Percentiles rank a stretch among this genome's conserved stretches.
Evolutionary conservation across 2,888 invertebrate species (phyloP).

Genomic region (Lasius fuliginosus): DNA sequence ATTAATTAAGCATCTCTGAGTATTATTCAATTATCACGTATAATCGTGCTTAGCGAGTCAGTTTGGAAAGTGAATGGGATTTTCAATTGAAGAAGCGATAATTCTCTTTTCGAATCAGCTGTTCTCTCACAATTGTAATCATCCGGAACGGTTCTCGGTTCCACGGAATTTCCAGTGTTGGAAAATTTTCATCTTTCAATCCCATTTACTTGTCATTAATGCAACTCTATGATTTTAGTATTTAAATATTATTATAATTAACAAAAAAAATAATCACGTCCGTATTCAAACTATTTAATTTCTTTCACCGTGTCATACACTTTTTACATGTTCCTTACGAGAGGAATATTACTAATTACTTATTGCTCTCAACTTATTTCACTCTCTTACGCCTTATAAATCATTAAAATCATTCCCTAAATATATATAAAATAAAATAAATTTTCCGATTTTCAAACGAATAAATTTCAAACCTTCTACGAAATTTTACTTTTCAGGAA

Average conservation of each 20-base stretch:
- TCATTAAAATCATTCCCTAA: conserved; percentile 16
- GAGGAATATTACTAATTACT: conserved; percentile 28
- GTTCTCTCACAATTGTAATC: conserved; percentile 8
- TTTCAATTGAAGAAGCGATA: not conserved
- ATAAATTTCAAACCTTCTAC: not conserved
- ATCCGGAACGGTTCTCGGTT: not conserved
- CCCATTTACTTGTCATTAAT: conserved; percentile 31
- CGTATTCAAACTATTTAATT: conserved; percentile 24
- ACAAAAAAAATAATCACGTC: conserved; percentile 21
- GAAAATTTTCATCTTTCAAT: conserved; percentile 22
- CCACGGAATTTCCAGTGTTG: not conserved
- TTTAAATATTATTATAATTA: conserved; percentile 28
- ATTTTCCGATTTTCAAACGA: not conserved
- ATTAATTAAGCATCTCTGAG: conserved; percentile 16
- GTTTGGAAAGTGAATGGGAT: conserved; percentile 25
- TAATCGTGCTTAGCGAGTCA: conserved; percentile 5
- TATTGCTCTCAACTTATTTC: conserved; percentile 31
- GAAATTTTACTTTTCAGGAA: conserved; percentile 1
- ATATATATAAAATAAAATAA: not conserved
- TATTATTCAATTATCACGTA: conserved; percentile 21
- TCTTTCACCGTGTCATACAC: conserved; percentile 11
- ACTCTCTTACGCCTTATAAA: conserved; percentile 5
- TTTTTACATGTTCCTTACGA: conserved; percentile 25
- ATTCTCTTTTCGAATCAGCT: not conserved
- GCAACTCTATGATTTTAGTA: not conserved